Base-by-base conservation (phyloP, 2,888 invertebrate genomes). In the Hanleya hanleyi region DNA sequence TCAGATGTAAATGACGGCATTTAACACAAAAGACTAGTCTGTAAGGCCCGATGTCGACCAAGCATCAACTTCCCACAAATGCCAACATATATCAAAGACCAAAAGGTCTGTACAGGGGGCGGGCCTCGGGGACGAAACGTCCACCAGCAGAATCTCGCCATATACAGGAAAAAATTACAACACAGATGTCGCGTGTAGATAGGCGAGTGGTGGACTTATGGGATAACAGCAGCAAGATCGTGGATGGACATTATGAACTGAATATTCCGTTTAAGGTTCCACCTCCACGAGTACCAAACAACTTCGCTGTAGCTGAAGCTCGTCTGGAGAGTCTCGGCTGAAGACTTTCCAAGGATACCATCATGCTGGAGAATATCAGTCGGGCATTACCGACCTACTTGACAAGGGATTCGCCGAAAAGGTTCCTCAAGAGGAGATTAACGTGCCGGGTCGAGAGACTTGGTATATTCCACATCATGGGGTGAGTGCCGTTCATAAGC, bases 101-200 rank as follows among this genome's bases (percentile, higher is more conserved):
- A n/a, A n/a, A n/a, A n/a, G n/a, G n/a, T n/a, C n/a, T n/a, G n/a
- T n/a, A n/a, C n/a, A n/a, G n/a, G n/a, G n/a, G n/a, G n/a, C n/a
- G n/a, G n/a, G n/a, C n/a, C n/a, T n/a, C n/a, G n/a, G n/a, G n/a
- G n/a, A n/a, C n/a, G n/a, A n/a, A n/a, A n/a, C n/a, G n/a, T n/a
- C n/a, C n/a, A n/a, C n/a, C n/a, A n/a, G n/a, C n/a, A n/a, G n/a
- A n/a, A n/a, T n/a, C n/a, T n/a, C n/a, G n/a, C n/a, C n/a, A n/a
- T n/a, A n/a, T n/a, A n/a, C n/a, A n/a, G n/a, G n/a, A n/a, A n/a
- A n/a, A n/a, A n/a, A n/a, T 26, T 91, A 74, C 95, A 95, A 74
- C 95, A 95, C 67, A 95, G 92, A 90, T 95, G 95, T 64, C 96
- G 96, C 87, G 97, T 96, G 71, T 95, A 88, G 72, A 72, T 37